Evolutionary conservation across 1,140 invertebrate species (phyloP).

Genomic region (Phymastichus coffea): DNA sequence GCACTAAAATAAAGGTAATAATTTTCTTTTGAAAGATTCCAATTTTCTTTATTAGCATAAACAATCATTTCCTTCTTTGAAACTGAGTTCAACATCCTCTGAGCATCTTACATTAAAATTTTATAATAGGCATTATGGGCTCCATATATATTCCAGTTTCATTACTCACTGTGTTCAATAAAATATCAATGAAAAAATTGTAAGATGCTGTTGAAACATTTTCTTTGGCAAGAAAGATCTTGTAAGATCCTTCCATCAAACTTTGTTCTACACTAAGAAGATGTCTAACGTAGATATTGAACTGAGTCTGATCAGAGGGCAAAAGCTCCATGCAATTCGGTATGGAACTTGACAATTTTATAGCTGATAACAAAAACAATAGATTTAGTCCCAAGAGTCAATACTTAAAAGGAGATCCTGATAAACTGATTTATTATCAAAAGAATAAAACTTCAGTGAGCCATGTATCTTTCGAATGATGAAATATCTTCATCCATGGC

Average conservation of each 20-base stretch:
- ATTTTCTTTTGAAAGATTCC: slow-evolving; percentile 76
- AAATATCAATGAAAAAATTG: slow-evolving; percentile 95
- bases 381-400: slow-evolving; percentile 94
- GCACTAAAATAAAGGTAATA: slow-evolving; percentile 77
- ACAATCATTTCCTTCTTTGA: slow-evolving; percentile 73
- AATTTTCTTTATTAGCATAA: slow-evolving; percentile 80
- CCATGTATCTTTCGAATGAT: slow-evolving; percentile 93
- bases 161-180: slow-evolving; percentile 91
- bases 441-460: no score
- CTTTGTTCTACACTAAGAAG: slow-evolving; percentile 96
- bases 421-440: slow-evolving; percentile 91
- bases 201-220: slow-evolving; percentile 95
- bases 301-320: slow-evolving; percentile 88
- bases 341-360: not conserved
- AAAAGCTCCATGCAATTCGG: slow-evolving; percentile 91
- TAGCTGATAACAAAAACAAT: slow-evolving; percentile 83
- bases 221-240: slow-evolving; percentile 85
- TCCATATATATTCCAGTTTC: slow-evolving; percentile 97
- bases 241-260: slow-evolving; percentile 98
- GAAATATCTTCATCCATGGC: slow-evolving; percentile 87
- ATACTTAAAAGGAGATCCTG: slow-evolving; percentile 93
- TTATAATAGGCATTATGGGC: slow-evolving; percentile 92
- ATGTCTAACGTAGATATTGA: slow-evolving; percentile 92
- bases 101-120: slow-evolving; percentile 84
- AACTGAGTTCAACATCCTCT: slow-evolving; percentile 84